Conservation (phyloP, 1,140 invertebrate genomes). For the Lepidurus arcticus region DNA sequence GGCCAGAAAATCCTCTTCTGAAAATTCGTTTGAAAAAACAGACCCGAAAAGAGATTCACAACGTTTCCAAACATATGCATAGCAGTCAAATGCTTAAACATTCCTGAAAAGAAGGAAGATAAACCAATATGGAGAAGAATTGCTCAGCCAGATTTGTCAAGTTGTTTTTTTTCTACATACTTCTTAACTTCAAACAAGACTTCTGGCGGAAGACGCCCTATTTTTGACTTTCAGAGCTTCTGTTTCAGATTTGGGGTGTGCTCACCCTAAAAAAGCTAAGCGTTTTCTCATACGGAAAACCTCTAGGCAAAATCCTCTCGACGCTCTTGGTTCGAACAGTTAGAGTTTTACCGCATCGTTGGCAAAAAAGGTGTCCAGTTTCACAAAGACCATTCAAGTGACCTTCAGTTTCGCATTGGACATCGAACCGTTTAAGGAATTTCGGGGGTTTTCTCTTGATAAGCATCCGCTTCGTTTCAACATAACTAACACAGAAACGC, state of each 20-base stretch:
- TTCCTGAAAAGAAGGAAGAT: background rate
- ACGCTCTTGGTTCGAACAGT: background rate
- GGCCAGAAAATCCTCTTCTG: background rate
- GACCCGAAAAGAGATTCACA: no score
- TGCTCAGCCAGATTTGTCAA: background rate
- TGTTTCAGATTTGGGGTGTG: no score
- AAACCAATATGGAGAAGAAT: background rate
- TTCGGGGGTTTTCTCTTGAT: background rate
- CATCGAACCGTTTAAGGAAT: background rate
- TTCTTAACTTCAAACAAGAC: background rate
- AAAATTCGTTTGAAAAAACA: no score
- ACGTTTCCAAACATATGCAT: no score
- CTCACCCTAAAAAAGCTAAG: background rate
- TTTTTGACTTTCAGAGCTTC: background rate
- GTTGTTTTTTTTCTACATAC: background rate
- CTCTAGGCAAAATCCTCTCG: background rate
- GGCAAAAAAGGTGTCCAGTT: background rate
- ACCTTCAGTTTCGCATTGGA: background rate
- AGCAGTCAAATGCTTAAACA: background rate
- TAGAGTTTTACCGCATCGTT: background rate
- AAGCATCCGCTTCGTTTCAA: no score
- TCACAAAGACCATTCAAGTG: constrained; percentile 8
- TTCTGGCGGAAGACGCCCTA: constrained; percentile 16
- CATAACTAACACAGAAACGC: no score
- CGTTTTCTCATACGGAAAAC: constrained; percentile 6